Evolutionary conservation across 2,888 invertebrate species (phyloP), one percentile per base, ranked within the genome.

Genomic region (Beris morrisii): DNA sequence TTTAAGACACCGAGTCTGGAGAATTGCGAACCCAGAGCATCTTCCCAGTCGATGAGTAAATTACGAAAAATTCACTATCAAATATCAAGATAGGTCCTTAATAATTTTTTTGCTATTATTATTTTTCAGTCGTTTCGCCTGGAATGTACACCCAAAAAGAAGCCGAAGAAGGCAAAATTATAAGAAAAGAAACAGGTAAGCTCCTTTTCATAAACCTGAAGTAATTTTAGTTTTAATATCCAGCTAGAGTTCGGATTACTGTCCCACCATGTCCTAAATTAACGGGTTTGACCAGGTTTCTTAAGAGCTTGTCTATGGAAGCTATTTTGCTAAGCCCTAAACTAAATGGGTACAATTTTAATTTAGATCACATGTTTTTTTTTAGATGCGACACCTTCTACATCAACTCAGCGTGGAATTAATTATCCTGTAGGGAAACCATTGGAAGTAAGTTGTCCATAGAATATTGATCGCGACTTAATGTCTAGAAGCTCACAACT

Each of bases 1-100:
- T 92, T 93, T 76, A 91, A 92, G 79, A 91, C 93, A 2, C 93
- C 93, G 2, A 90, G 89, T 78, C 78, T 89, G 65, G 91, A 92
- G 71, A 86, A 87, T 73, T 86, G 85, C 73, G 88, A 91, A 69
- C 77, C 84, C 15, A 78, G 84, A 13, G 78, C 83, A 44, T 84
- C 84, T 2, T 83, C 84, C 52, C 84, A 84, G 54, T 84, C 84
- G 15, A 77, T 84, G 71, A 86, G 88, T 86, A 76, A 78, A 75
- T 70, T 65, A 11, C 57, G 52, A 13, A 48, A 0, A 48, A 52
- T 9, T 30, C n/a, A 46, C 6, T 31, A 9, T 45, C 30, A 1
- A 15, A 9, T n/a, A 44, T 57, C 22, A 6, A 31, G 38, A 7
- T 38, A 43, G 3, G 15, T 32, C 13, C 30, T 44, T 53, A 15